phyloP scores from a whole-genome alignment of 1,140 invertebrate genomes.

The Oncopodura yosiiana region DNA sequence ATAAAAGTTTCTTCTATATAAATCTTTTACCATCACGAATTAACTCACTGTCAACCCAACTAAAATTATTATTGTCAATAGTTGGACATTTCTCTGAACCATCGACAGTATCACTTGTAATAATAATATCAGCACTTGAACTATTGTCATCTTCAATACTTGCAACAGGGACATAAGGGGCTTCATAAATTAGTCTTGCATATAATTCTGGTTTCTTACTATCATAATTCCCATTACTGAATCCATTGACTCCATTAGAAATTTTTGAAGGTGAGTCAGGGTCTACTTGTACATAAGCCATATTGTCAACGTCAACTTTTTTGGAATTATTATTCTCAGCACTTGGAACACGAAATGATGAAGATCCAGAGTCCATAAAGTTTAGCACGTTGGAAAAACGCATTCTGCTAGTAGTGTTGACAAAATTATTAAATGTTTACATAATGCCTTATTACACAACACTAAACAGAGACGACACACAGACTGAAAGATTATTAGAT shows the following conservation, averaged over 20 bases:
- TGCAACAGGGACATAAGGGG: conserved; percentile 5
- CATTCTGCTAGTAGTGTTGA: not conserved
- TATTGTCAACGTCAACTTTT: not conserved
- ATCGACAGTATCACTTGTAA: not conserved
- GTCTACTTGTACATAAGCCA: not conserved
- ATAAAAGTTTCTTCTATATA: too few relatives aligned
- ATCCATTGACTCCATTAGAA: not conserved
- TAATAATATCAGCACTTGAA: too few relatives aligned
- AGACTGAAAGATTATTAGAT: too few relatives aligned
- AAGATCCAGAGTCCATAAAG: not conserved
- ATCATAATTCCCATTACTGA: not conserved
- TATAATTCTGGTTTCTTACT: conserved; percentile 7
- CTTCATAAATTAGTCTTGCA: conserved; percentile 18
- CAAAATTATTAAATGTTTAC: not conserved
- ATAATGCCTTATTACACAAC: too few relatives aligned
- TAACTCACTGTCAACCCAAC: not conserved
- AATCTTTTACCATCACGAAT: too few relatives aligned
- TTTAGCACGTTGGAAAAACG: not conserved
- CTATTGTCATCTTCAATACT: too few relatives aligned
- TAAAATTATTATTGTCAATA: not conserved
- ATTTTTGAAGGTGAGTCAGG: not conserved
- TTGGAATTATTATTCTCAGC: too few relatives aligned
- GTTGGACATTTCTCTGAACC: not conserved
- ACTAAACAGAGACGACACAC: too few relatives aligned
- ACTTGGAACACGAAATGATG: too few relatives aligned